Percentiles rank a stretch among this genome's conserved stretches.
Conservation (phyloP, 2,113 vertebrate genomes). For the Phyllopteryx taeniolatus region DNA sequence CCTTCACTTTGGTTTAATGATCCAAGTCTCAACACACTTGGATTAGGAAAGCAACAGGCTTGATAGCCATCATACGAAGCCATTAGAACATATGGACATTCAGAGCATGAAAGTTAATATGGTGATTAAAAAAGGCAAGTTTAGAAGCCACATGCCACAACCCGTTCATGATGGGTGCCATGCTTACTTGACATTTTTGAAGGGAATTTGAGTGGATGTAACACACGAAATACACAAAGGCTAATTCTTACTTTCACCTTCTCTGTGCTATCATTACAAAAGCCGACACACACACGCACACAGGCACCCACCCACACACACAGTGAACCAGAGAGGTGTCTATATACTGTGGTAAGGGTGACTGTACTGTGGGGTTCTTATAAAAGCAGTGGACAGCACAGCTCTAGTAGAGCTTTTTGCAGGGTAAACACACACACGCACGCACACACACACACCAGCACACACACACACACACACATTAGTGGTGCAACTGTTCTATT, state of each 20-base stretch:
- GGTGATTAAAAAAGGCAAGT: not conserved
- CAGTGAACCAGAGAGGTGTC: slow-evolving; percentile 21
- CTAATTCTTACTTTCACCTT: not conserved
- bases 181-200: not conserved
- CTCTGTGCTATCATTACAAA: not conserved
- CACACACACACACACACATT: not conserved
- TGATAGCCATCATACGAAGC: not conserved
- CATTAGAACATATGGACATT: not conserved
- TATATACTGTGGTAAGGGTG: slow-evolving; percentile 41
- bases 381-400: slow-evolving; percentile 27
- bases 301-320: not conserved
- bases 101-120: not conserved
- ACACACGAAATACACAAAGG: not conserved
- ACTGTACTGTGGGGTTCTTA: slow-evolving; percentile 27
- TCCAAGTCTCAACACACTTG: not conserved
- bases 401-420: slow-evolving; percentile 53
- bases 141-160: not conserved
- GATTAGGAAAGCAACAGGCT: not conserved
- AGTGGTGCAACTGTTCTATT: slow-evolving; percentile 8
- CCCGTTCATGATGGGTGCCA: not conserved
- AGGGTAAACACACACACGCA: slow-evolving; percentile 13
- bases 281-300: not conserved
- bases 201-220: not conserved
- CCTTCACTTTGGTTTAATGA: not conserved
- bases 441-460: not conserved